phyloP scores from a whole-genome alignment of 2,113 vertebrate genomes.

The Passer montanus region DNA sequence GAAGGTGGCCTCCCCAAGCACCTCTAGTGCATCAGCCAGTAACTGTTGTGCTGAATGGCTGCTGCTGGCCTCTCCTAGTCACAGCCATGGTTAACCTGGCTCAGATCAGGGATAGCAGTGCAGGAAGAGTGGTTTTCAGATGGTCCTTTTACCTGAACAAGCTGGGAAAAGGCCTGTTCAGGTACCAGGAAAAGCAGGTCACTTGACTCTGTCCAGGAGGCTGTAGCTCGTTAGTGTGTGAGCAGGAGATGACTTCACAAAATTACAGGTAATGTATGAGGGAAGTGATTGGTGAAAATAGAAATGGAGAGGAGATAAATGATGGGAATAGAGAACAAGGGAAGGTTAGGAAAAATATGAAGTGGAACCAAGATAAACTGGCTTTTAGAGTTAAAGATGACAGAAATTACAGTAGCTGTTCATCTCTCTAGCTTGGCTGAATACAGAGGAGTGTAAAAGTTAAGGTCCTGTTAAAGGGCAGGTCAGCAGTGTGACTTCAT shows the following conservation, averaged over 20 bases:
- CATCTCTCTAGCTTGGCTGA: neutral
- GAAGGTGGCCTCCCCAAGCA: neutral
- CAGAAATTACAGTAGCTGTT: constrained; percentile 30
- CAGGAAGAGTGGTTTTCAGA: neutral
- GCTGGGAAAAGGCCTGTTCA: neutral
- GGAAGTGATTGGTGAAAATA: neutral
- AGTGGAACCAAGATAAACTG: constrained; percentile 25
- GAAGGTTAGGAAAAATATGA: constrained; percentile 12
- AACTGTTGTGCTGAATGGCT: neutral
- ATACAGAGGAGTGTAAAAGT: constrained; percentile 49
- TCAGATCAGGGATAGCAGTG: neutral
- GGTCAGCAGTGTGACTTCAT: constrained; percentile 44
- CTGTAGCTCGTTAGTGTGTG: neutral
- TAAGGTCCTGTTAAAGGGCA: constrained; percentile 42
- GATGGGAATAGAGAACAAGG: neutral
- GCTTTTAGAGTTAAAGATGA: constrained; percentile 35
- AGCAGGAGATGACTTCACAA: neutral
- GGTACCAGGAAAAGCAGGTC: neutral
- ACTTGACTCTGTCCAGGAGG: neutral
- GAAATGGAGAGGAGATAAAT: neutral
- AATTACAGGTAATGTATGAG: neutral
- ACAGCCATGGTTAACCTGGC: neutral
- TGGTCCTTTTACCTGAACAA: neutral
- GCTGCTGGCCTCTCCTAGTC: neutral
- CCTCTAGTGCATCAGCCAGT: neutral